Evolutionary conservation across 2,797 vertebrate genomes (phyloP), one percentile per base, ranked within the genome.

Genomic region (Acomys russatus): DNA sequence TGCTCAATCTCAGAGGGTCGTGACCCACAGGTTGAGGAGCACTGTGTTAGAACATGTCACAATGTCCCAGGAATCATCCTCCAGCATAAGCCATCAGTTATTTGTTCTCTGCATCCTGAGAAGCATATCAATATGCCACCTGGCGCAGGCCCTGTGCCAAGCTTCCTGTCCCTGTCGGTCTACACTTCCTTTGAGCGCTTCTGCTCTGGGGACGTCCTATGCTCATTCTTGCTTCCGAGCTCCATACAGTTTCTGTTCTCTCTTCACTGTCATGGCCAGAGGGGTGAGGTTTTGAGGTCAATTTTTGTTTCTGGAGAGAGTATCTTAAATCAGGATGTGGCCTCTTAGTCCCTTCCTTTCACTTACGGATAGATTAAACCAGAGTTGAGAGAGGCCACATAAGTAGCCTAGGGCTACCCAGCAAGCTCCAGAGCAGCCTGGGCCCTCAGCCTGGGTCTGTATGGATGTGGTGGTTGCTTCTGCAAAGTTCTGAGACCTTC

Each of bases 221-320:
- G 25, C 0, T 6, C 11, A 3, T 18, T n/a, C 38, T 85, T 7
- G 9, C 44, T n/a, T 59, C 23, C 0, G 2, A 12, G 74, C 25
- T n/a, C 77, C 66, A 9, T 12, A 0, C 0, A 3, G 12, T 14
- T 22, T 83, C 66, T 66, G 3, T 59, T 74, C 30, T 66, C 56
- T 20, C 9, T 0, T 73, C 1, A 33, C 38, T 49, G 28, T 22
- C 8, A 4, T 59, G 59, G 18, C 76, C 56, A 44, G 28, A 59
- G 38, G 12, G 33, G 64, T 49, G 14, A 73, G 54, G 51, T 64
- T n/a, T 44, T 9, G 38, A 28, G 64, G 70, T 6, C 44, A 44
- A 25, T 7, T 17, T 79, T 83, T 33, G 56, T 77, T 80, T 90
- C 63, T 66, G 38, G 61, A 91, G 77, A 66, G 70, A 94, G 22